Evolutionary conservation across 2,797 vertebrate genomes (phyloP).

Genomic region (Sus cebifrons): DNA sequence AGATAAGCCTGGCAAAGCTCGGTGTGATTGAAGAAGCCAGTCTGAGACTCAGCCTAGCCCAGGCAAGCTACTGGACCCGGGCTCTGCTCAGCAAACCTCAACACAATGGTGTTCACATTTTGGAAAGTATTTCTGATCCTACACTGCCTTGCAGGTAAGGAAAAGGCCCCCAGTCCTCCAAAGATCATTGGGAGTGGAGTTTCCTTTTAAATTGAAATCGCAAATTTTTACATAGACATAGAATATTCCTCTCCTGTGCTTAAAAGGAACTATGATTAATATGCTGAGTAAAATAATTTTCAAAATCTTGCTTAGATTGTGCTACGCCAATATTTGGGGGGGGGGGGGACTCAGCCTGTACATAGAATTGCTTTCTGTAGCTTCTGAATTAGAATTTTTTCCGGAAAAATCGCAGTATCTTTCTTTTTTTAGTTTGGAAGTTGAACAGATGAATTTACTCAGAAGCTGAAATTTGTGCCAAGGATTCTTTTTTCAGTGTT

Average conservation of each 20-base stretch:
- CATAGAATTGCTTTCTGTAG: constrained; percentile 51
- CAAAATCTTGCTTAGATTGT: constrained; percentile 51
- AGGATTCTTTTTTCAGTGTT: constrained; percentile 14
- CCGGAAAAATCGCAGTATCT: background rate
- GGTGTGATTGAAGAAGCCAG: constrained; percentile 74
- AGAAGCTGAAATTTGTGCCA: constrained; percentile 45
- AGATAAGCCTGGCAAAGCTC: constrained; percentile 89
- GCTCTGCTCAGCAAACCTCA: constrained; percentile 7
- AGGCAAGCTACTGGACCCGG: constrained; percentile 66
- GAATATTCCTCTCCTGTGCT: background rate
- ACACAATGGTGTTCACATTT: constrained; percentile 75
- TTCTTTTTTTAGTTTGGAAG: constrained; percentile 38
- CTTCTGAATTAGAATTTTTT: constrained; percentile 49
- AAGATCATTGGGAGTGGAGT: constrained; percentile 27
- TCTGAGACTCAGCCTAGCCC: constrained; percentile 75
- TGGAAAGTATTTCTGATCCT: constrained; percentile 87
- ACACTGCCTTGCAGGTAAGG: constrained; percentile 89
- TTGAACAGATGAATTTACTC: constrained; percentile 44
- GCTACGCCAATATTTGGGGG: background rate
- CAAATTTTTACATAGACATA: constrained; percentile 9
- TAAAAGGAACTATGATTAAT: constrained; percentile 47
- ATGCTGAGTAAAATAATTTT: constrained; percentile 18
- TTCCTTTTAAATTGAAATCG: constrained; percentile 29
- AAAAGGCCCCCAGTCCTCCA: constrained; percentile 38
- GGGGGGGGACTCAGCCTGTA: background rate